These are phyloP conservation scores for Crotalus horridus DNA, from an alignment of 2,113 vertebrate genomes.

Conservation along the genomic window DNA sequence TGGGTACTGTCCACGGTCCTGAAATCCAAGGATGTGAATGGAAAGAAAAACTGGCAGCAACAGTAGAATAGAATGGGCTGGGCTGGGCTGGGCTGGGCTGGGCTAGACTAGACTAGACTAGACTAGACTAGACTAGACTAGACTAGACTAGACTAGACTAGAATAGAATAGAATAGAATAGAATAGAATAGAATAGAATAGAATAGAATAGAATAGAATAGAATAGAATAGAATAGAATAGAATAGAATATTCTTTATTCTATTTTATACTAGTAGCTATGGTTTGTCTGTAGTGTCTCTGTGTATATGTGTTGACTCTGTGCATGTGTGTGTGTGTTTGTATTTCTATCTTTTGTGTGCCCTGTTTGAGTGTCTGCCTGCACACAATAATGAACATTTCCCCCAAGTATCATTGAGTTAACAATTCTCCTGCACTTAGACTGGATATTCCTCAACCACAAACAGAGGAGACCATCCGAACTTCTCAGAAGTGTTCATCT, in stretches of 20 bases:
- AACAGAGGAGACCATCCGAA: neutral
- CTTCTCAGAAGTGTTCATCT: neutral
- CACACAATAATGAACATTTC: neutral
- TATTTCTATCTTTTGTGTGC: neutral
- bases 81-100: fast-evolving
- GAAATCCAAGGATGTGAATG: neutral
- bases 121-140: no score
- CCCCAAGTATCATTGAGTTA: neutral
- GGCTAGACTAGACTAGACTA: no score
- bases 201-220: no score
- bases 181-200: no score
- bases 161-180: no score
- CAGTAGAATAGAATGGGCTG: no score
- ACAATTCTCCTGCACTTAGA: neutral
- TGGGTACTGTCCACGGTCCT: slow-evolving; percentile 2
- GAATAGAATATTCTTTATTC: no score
- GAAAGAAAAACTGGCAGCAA: neutral
- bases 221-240: no score
- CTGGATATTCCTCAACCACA: neutral
- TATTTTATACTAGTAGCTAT: no score
- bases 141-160: no score
- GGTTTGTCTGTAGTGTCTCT: neutral
- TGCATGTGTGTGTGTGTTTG: neutral
- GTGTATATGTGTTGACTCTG: neutral
- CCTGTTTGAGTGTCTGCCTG: neutral